Percentiles rank a stretch among this genome's conserved stretches.
phyloP scores from a whole-genome alignment of 1,140 invertebrate genomes.

The Ips typographus region DNA sequence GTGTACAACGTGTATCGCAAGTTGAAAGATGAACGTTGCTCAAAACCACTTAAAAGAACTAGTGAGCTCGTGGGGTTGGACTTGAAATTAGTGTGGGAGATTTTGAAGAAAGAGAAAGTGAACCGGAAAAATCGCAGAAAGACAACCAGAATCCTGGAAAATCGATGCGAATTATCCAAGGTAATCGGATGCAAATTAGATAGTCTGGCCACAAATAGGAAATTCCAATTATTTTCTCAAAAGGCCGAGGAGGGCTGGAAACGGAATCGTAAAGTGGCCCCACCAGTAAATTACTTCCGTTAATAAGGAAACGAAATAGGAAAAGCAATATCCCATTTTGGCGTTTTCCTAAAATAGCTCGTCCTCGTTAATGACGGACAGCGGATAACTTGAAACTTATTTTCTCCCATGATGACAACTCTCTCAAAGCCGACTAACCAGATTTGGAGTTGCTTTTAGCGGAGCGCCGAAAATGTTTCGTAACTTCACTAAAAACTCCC shows the following conservation, averaged over 20 bases:
- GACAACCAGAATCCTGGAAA: background rate
- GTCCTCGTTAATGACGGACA: too few relatives aligned
- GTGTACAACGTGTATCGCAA: slow-evolving; percentile 18
- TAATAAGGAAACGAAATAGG: background rate
- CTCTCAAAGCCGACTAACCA: too few relatives aligned
- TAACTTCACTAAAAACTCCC: too few relatives aligned
- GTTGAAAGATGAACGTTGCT: slow-evolving; percentile 8
- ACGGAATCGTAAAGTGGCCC: background rate
- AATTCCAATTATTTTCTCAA: background rate
- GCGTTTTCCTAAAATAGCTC: too few relatives aligned
- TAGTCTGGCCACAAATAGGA: background rate
- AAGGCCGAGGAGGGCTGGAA: background rate
- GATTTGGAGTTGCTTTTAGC: too few relatives aligned
- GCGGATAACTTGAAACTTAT: too few relatives aligned
- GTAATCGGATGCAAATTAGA: background rate
- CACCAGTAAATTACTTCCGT: background rate
- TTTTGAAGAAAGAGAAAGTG: slow-evolving; percentile 8
- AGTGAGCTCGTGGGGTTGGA: slow-evolving; percentile 17
- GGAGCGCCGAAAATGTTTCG: too few relatives aligned
- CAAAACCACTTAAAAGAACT: slow-evolving; percentile 8
- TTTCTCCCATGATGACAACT: too few relatives aligned
- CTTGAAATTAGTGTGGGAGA: slow-evolving; percentile 4
- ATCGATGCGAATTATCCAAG: background rate
- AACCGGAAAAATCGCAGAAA: background rate
- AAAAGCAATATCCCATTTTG: background rate